Evolutionary conservation across 2,888 invertebrate species (phyloP).

Genomic region (Drosophila stalkeri): DNA sequence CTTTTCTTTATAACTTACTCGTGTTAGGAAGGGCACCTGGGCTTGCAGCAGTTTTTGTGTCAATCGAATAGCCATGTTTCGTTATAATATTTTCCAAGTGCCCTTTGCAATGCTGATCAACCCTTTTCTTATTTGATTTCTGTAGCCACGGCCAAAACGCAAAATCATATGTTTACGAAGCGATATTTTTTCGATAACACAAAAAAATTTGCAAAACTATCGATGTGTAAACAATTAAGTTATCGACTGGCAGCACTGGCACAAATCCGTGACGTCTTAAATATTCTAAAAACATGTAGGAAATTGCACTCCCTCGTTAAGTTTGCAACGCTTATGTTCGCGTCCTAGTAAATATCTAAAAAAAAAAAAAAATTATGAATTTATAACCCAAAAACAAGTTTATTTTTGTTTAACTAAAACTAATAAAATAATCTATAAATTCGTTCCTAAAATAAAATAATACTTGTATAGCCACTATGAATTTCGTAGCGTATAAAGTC

Average conservation of each 20-base stretch:
- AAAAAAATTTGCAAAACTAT: conserved; percentile 1
- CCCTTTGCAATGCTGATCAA: conserved; percentile 26
- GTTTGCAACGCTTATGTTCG: not conserved
- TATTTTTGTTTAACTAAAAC: not conserved
- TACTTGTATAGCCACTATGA: not conserved
- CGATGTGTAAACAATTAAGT: not conserved
- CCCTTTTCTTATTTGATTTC: conserved; percentile 29
- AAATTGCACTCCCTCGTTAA: no score
- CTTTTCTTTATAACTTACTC: conserved; percentile 69
- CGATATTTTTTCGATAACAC: conserved; percentile 18
- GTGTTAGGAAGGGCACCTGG: conserved; percentile 81
- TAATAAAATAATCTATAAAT: not conserved
- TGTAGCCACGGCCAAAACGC: conserved; percentile 44
- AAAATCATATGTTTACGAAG: conserved; percentile 52
- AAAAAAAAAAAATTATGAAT: not conserved
- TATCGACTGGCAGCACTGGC: conserved; percentile 21
- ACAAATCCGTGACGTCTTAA: conserved; percentile 8
- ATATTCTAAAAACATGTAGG: not conserved
- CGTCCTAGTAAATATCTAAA: no score
- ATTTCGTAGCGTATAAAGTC: conserved; percentile 21
- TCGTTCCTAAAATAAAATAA: not conserved
- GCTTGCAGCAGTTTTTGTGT: conserved; percentile 81
- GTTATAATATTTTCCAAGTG: conserved; percentile 30
- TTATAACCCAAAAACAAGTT: not conserved
- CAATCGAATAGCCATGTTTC: conserved; percentile 83